Evolutionary conservation across 2,888 invertebrate genomes (phyloP), one percentile per base, ranked within the genome.

Genomic region (Hyppa rectilinea): DNA sequence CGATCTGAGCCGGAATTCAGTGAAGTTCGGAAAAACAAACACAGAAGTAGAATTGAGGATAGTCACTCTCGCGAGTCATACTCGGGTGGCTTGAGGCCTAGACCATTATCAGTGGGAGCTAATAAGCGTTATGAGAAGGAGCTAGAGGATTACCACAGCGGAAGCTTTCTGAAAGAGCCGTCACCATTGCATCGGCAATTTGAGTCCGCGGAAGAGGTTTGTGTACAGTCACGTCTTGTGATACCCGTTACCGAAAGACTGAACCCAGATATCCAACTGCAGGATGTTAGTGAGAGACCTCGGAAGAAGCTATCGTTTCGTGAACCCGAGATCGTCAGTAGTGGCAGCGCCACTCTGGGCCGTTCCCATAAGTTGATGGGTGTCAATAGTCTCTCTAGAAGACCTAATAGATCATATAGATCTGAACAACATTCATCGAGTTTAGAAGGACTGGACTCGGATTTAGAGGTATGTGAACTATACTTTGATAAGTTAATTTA

Each of bases 261-360:
- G 84, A 86, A 83, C 71, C 91, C 89, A 80, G 95, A 95, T 47
- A 81, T 89, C 31, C 89, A 89, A 56, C 81, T 85, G 65, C 92
- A 88, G 56, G 96, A 96, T 59, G 75, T 84, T 34, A 90, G 90
- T 83, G 97, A 97, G 87, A 95, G 97, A 84, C 98, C 98, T 0
- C 96, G 98, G 66, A 98, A 98, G 91, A 98, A 98, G 91, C 94
- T 98, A 17, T 98, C 98, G 12, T 98, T 98, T 92, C 97, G 98
- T 74, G 98, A 98, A 87, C 98, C 98, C 5, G 98, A 98, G 93
- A 97, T 97, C 60, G 96, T 97, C 76, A 91, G 89, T 65, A 88
- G 90, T 71, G 89, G 90, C 29, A 92, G 88, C 82, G 90, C 91
- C 43, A 93, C 92, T 7, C 65, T 93, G 38, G 93, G 94, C 23